Evolutionary conservation across 2,797 vertebrate genomes (phyloP), one percentile per base, ranked within the genome.

Genomic region (Sebastiscus tertius): DNA sequence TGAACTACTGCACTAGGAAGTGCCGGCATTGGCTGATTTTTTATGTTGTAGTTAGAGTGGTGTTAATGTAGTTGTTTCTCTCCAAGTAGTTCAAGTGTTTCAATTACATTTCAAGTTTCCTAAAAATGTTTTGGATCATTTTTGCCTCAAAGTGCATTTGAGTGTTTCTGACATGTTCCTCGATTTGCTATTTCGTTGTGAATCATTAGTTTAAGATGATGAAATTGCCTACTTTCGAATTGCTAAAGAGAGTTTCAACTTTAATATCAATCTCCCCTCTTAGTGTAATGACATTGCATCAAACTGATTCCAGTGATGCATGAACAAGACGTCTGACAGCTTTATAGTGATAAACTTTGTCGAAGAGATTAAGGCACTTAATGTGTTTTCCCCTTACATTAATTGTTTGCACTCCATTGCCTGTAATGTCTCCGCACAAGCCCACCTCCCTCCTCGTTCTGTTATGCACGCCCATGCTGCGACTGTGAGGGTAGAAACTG

Each of bases 331-430:
- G 89, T 92, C 92, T 94, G 93, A 93, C 94, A 94, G 91, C 81
- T 95, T 94, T 93, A 93, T 92, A 83, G 88, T 87, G 89, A 94
- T 92, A 94, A 94, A 94, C 92, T 94, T 93, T 83, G 84, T 71
- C 63, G 83, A 93, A 88, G 89, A 94, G 94, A 95, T 96, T 93
- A 95, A 94, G 92, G 82, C 87, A 88, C 92, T 93, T 94, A 94
- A 94, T 95, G 93, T 91, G 89, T 90, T 92, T 90, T 89, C 79
- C 88, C 87, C 89, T 93, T 93, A 92, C 88, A 93, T 94, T 95
- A 94, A 96, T 95, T 95, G 91, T 95, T 92, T 94, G 90, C 94
- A 94, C 93, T 94, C 91, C 93, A 93, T 92, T 95, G 92, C 93
- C 87, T 91, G 69, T 92, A 91, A 93, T 94, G 91, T 92, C 83